Percentiles rank a stretch among this genome's conserved stretches.
phyloP scores from a whole-genome alignment of 2,888 invertebrate genomes.

The Digitonthophagus gazella region DNA sequence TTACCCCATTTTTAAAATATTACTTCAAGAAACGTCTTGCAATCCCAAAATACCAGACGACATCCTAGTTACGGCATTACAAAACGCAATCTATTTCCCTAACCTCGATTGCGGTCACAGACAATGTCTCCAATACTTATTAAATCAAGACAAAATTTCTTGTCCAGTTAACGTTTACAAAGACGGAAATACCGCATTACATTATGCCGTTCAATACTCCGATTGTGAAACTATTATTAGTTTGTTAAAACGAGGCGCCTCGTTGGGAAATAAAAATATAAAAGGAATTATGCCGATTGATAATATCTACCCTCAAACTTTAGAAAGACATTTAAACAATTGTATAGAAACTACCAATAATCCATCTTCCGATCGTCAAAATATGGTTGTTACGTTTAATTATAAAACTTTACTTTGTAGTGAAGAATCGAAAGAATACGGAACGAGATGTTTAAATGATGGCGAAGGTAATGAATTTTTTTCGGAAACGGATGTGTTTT shows the following conservation, averaged over 20 bases:
- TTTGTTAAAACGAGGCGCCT: conserved; percentile 70
- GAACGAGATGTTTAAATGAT: too few species aligned
- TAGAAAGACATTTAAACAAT: neutral
- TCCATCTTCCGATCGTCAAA: neutral
- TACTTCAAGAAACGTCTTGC: too few species aligned
- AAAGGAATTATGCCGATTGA: conserved; percentile 62
- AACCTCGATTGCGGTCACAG: conserved; percentile 52
- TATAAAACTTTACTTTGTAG: neutral
- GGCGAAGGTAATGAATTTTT: too few species aligned
- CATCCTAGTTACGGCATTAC: too few species aligned
- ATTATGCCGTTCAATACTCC: neutral
- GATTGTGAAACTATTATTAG: conserved; percentile 41
- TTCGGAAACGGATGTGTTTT: neutral
- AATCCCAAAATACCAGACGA: too few species aligned
- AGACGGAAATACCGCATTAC: neutral
- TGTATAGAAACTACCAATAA: conserved; percentile 34
- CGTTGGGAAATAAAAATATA: conserved; percentile 65
- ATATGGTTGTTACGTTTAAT: neutral
- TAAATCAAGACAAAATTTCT: conserved; percentile 55
- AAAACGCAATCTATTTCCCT: too few species aligned
- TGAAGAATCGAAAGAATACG: neutral
- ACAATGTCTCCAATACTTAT: conserved; percentile 62
- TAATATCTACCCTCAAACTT: neutral
- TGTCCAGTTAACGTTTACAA: conserved; percentile 11
- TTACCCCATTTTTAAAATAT: too few species aligned